Evolutionary conservation across 2,888 invertebrate species (phyloP).

Genomic region (Seira musarum): DNA sequence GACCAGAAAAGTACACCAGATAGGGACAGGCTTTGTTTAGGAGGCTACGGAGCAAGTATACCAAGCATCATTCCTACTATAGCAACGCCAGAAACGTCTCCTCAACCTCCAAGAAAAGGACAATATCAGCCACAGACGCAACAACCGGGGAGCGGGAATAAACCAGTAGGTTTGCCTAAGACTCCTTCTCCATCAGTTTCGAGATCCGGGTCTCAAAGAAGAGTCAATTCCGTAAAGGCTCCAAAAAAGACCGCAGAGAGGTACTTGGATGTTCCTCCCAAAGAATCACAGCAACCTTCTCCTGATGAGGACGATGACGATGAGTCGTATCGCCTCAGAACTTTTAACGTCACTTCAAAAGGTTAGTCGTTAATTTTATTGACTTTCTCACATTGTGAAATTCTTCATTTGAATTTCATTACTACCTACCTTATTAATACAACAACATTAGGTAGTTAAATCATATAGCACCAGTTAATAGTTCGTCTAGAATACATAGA

Average conservation of each 20-base stretch:
- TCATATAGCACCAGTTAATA: too few species aligned
- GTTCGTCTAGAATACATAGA: too few species aligned
- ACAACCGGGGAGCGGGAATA: constrained; percentile 59
- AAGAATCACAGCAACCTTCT: constrained; percentile 70
- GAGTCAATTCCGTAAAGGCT: constrained; percentile 68
- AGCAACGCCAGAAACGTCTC: constrained; percentile 77
- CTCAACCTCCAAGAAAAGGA: constrained; percentile 74
- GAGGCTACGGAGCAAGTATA: constrained; percentile 46
- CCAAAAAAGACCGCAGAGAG: constrained; percentile 72
- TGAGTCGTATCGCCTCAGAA: constrained; percentile 90
- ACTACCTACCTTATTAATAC: too few species aligned
- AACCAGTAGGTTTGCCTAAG: constrained; percentile 69
- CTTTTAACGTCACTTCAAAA: constrained; percentile 94
- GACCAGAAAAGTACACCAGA: constrained; percentile 64
- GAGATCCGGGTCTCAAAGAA: constrained; percentile 67
- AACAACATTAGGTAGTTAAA: too few species aligned
- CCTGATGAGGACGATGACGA: constrained; percentile 81
- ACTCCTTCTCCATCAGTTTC: constrained; percentile 67
- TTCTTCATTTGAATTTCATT: neutral
- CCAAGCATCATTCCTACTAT: constrained; percentile 68
- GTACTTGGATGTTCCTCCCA: constrained; percentile 81
- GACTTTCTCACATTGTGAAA: neutral
- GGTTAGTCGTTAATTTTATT: constrained; percentile 74
- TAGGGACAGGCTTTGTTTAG: constrained; percentile 57
- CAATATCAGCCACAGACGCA: constrained; percentile 23